Conservation (phyloP, 2,113 vertebrate species). For the Solea senegalensis region DNA sequence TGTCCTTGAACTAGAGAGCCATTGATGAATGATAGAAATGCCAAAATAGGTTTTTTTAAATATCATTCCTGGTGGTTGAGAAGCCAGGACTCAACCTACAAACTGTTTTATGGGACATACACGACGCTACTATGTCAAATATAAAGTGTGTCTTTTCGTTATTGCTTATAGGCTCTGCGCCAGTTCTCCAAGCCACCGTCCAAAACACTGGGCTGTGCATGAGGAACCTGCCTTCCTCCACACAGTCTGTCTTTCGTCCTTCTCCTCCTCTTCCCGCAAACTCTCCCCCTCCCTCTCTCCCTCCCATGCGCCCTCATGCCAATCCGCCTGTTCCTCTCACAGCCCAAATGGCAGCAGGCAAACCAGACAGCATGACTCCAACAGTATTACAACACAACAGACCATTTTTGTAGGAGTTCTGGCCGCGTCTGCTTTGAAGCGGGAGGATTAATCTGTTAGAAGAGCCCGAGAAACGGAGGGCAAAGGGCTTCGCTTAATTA, state of each 20-base stretch:
- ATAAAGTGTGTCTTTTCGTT: not conserved
- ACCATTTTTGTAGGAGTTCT: conserved; percentile 27
- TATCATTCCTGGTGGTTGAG: too few relatives aligned
- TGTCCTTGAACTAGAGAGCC: too few relatives aligned
- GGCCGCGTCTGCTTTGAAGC: conserved; percentile 25
- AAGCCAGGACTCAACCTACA: too few relatives aligned
- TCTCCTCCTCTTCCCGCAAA: conserved; percentile 16
- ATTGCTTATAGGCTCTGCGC: conserved; percentile 5
- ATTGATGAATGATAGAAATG: too few relatives aligned
- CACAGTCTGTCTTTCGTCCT: conserved; percentile 52
- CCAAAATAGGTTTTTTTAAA: too few relatives aligned
- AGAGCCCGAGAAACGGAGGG: not conserved
- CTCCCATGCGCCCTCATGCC: conserved; percentile 45
- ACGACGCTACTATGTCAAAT: too few relatives aligned
- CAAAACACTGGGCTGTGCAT: conserved; percentile 35
- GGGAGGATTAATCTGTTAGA: not conserved
- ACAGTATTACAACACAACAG: conserved; percentile 20
- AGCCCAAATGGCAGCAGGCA: conserved; percentile 57
- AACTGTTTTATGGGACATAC: too few relatives aligned
- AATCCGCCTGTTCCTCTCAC: conserved; percentile 60
- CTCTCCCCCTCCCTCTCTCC: not conserved
- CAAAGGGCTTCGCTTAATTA: conserved; percentile 1
- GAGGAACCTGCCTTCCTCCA: conserved; percentile 56
- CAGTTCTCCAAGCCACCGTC: conserved; percentile 30
- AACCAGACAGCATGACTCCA: conserved; percentile 45